Evolutionary conservation across 64 coral and sea anemone species (phyloP), one percentile per base, ranked within the genome.

Genomic region (Stylophora pistillata): DNA sequence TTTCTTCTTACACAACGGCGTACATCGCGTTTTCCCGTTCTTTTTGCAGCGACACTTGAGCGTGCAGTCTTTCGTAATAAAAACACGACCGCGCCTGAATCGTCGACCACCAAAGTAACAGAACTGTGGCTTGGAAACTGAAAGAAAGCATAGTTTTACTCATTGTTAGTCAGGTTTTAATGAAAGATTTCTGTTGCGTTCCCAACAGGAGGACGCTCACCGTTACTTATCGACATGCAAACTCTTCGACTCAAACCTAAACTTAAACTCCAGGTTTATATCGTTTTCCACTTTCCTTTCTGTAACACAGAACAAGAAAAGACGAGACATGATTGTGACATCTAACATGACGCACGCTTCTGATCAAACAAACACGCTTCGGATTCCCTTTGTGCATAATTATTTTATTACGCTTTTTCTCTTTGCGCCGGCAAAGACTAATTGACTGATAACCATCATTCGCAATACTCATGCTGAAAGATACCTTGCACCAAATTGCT

Each of bases 11-110:
- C 89, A 90, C 73, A 90, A 53, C 55, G 78, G 78, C 10, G 30
- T 15, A 27, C 89, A 90, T 14, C 71, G 28, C 29, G 58, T 17
- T 23, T 74, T 16, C 4, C 89, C 89, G 75, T 81, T 90, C 55
- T 81, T 81, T 56, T 59, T 83, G 34, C 89, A 90, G 18, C 70
- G 63, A 56, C 89, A 90, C 70, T 90, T 90, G 69, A 71, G 80
- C 71, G 12, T 79, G 59, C 89, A 90, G 34, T 84, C 37, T 27
- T 83, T 33, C 31, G 89, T 90, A 11, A 82, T 72, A 53, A 90
- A 90, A n/a, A 82, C 23, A 21, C 78, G 77, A 62, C 78, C 78
- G 30, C 33, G 78, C 34, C 66, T 90, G 65, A 74, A 90, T 81
- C 71, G 52, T 0, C 89, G 68, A 83, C 78, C 89, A 32, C 75